phyloP scores from a whole-genome alignment of 92 coral and sea anemone species.

The Porites cylindrica region DNA sequence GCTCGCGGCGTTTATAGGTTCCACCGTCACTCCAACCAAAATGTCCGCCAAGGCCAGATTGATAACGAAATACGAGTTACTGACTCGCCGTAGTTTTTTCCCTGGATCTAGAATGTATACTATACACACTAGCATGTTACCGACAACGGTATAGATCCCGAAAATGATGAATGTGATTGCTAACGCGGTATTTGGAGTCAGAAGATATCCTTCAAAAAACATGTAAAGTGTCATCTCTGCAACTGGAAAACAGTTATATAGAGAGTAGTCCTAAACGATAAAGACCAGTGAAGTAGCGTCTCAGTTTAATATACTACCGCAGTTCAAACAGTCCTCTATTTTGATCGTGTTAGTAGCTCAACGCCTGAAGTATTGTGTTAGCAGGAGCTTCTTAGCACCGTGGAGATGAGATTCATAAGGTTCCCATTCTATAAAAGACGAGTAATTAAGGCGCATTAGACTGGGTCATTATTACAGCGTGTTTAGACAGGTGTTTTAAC shows the following conservation, averaged over 20 bases:
- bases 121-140: slow-evolving; percentile 75
- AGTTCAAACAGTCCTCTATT: neutral
- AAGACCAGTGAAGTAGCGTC: neutral
- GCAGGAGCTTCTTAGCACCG: neutral
- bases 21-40: slow-evolving; percentile 83
- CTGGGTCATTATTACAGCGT: slow-evolving; percentile 13
- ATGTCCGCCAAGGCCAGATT: slow-evolving; percentile 84
- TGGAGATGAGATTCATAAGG: neutral
- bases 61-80: slow-evolving; percentile 78
- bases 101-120: slow-evolving; percentile 83
- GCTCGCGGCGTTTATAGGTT: slow-evolving; percentile 83
- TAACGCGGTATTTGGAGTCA: slow-evolving; percentile 73
- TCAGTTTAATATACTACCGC: neutral
- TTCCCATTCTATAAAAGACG: slow-evolving; percentile 15
- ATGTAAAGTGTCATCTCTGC: slow-evolving; percentile 38
- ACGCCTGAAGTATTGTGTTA: neutral
- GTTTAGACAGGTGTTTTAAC: slow-evolving; percentile 18
- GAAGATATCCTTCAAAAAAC: slow-evolving; percentile 80
- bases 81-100: slow-evolving; percentile 74
- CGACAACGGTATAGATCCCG: slow-evolving; percentile 82
- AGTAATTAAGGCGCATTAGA: slow-evolving; percentile 1
- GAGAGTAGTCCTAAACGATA: neutral
- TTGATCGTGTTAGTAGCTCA: neutral
- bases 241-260: neutral
- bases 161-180: slow-evolving; percentile 75